A percentile compares a stretch with the other conserved stretches of the same genome.
phyloP scores from a whole-genome alignment of 2,797 vertebrate genomes.

The Catamblyrhynchus diadema region DNA sequence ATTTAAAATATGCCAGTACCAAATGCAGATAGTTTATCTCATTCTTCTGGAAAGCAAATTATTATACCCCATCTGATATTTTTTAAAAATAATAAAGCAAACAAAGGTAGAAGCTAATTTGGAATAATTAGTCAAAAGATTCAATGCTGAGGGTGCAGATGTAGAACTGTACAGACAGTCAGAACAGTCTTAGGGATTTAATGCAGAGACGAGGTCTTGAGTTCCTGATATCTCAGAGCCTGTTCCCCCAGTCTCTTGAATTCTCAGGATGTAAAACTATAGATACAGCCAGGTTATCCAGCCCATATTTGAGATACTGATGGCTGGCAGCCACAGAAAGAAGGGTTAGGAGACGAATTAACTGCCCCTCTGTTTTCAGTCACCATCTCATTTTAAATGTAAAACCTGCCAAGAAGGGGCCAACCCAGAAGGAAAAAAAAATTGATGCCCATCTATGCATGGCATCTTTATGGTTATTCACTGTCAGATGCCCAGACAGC shows the following conservation, averaged over 20 bases:
- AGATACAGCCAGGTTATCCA: background rate
- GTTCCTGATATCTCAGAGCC: background rate
- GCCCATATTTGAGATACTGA: background rate
- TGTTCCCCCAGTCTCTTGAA: background rate
- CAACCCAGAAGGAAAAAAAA: background rate
- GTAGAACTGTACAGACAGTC: background rate
- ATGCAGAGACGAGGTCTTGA: background rate
- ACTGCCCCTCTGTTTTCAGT: background rate
- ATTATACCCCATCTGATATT: constrained; percentile 8
- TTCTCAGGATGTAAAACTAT: background rate
- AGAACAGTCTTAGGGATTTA: background rate
- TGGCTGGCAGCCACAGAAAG: background rate
- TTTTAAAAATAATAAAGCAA: background rate
- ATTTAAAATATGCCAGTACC: constrained; percentile 41
- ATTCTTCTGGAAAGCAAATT: background rate
- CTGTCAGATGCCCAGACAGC: background rate
- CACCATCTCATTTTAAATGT: background rate
- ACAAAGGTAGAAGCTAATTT: background rate
- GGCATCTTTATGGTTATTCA: background rate
- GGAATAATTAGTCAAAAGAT: background rate
- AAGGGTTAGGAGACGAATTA: background rate
- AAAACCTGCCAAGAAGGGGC: background rate
- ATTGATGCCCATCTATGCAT: background rate
- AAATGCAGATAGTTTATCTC: constrained; percentile 27
- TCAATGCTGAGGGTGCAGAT: background rate